phyloP scores from a whole-genome alignment of 2,113 vertebrate genomes.

The Sinocyclocheilus grahami region DNA sequence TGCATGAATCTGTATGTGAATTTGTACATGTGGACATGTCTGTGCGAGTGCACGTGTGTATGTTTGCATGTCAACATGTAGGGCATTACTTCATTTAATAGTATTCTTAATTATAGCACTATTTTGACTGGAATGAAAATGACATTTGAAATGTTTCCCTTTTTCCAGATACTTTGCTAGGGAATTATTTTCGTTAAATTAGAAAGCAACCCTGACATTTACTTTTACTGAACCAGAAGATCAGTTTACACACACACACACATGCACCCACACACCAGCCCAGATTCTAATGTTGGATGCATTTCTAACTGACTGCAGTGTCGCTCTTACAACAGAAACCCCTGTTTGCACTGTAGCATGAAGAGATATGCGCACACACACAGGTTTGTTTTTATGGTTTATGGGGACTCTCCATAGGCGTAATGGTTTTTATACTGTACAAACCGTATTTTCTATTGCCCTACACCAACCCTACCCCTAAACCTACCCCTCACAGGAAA shows the following conservation, averaged over 20 bases:
- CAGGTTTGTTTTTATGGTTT: too few relatives aligned
- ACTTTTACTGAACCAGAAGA: background rate
- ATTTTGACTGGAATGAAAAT: background rate
- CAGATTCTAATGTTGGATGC: background rate
- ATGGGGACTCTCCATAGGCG: too few relatives aligned
- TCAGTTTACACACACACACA: constrained; percentile 6
- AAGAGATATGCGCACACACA: background rate
- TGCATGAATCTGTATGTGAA: constrained; percentile 11
- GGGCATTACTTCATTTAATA: background rate
- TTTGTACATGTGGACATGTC: background rate
- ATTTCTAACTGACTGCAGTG: constrained; percentile 4
- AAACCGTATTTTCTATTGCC: too few relatives aligned
- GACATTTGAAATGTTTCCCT: constrained; percentile 3
- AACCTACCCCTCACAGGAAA: too few relatives aligned
- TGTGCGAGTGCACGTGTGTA: background rate
- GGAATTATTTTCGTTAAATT: constrained; percentile 10
- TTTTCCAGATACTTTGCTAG: background rate
- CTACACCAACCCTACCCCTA: too few relatives aligned
- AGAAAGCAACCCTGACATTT: constrained; percentile 37
- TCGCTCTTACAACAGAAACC: constrained; percentile 7
- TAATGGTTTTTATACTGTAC: too few relatives aligned
- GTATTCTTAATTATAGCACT: background rate
- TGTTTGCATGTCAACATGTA: background rate
- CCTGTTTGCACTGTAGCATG: background rate
- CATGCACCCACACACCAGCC: background rate